A percentile compares a stretch with the other conserved stretches of the same genome.
Conservation (phyloP, 2,888 invertebrate species). For the Cryptocheilus praepositus region DNA sequence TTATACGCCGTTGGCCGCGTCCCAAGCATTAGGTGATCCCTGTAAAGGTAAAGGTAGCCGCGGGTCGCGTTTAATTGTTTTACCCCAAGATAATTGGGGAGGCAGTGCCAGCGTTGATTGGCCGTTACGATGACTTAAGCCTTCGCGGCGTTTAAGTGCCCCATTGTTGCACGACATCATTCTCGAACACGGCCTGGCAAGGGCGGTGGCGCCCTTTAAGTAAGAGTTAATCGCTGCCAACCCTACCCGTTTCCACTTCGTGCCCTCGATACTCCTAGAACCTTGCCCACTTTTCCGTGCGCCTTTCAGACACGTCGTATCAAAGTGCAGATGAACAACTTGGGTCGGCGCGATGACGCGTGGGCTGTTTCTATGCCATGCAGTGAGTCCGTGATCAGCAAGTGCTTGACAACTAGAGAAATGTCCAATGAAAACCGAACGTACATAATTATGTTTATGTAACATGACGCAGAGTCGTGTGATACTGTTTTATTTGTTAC, state of each 20-base stretch:
- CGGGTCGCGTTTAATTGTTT: conserved; percentile 66
- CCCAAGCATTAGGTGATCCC: conserved; percentile 44
- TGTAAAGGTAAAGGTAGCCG: conserved; percentile 33
- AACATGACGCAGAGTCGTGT: too few species aligned
- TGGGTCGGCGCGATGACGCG: background rate
- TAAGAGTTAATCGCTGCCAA: conserved; percentile 59
- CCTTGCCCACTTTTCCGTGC: conserved; percentile 10
- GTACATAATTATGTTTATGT: too few species aligned
- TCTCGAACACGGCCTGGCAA: conserved; percentile 42
- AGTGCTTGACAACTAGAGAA: too few species aligned
- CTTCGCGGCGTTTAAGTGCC: conserved; percentile 66
- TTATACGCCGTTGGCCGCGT: conserved; percentile 20
- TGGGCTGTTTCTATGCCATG: too few species aligned
- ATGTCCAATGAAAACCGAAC: too few species aligned
- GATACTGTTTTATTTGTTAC: too few species aligned
- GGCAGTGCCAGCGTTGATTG: conserved; percentile 55
- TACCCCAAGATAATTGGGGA: conserved; percentile 63
- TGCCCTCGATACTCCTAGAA: conserved; percentile 2
- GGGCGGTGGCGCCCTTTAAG: conserved; percentile 58
- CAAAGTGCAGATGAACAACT: background rate
- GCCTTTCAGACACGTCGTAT: background rate
- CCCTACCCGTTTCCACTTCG: conserved; percentile 34
- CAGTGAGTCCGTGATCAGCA: too few species aligned
- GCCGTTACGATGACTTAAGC: conserved; percentile 66
- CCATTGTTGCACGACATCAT: conserved; percentile 65